These are phyloP conservation scores for Thaumatotibia leucotreta DNA, from an alignment of 1,140 invertebrate species.

Conservation along the genomic window DNA sequence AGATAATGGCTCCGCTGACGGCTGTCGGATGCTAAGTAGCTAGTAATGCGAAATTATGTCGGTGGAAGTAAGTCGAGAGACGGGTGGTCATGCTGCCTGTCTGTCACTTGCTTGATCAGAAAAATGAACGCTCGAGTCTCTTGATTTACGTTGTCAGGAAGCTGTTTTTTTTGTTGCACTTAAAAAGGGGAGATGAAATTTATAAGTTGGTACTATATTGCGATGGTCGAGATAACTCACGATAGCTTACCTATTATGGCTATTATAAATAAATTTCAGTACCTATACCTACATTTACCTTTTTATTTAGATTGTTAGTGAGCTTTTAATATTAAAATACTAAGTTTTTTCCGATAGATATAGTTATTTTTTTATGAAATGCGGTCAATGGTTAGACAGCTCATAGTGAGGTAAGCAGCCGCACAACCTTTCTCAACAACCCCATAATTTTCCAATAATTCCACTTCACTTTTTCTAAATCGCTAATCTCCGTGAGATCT, in stretches of 20 bases:
- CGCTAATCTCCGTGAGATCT: conserved; percentile 66
- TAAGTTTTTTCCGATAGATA: too few relatives aligned
- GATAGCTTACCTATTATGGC: too few relatives aligned
- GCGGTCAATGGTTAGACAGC: not conserved
- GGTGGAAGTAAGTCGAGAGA: not conserved
- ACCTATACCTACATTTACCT: too few relatives aligned
- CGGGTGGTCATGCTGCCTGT: not conserved
- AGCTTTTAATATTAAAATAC: too few relatives aligned
- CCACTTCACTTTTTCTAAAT: conserved; percentile 63
- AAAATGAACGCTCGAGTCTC: not conserved
- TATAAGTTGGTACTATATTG: not conserved
- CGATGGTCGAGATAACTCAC: not conserved
- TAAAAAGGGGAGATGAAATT: not conserved
- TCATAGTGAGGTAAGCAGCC: conserved; percentile 17
- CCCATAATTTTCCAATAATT: conserved; percentile 66
- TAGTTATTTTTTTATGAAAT: conserved; percentile 34
- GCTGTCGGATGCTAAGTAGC: conserved; percentile 11
- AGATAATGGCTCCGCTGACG: conserved; percentile 51
- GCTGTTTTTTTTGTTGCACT: not conserved
- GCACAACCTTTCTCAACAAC: conserved; percentile 32
- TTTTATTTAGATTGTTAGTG: too few relatives aligned
- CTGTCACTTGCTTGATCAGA: not conserved
- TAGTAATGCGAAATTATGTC: conserved; percentile 12
- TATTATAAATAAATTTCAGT: too few relatives aligned
- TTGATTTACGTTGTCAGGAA: not conserved